A percentile compares a stretch with the other conserved stretches of the same genome.
Conservation (phyloP, 2,797 vertebrate species). For the Eupleurogrammus muticus region DNA sequence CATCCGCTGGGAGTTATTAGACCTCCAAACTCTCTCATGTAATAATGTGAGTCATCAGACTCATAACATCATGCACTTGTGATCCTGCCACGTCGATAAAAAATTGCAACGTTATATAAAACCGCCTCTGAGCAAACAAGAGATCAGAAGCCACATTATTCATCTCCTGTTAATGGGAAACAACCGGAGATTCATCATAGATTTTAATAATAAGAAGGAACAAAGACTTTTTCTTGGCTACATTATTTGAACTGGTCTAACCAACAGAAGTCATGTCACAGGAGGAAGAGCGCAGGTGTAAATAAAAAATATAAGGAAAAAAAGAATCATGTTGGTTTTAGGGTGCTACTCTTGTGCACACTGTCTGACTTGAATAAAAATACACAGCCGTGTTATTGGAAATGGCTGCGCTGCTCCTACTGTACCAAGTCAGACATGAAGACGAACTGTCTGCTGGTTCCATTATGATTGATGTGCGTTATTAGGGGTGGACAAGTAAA, state of each 20-base stretch:
- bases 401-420: too few species aligned
- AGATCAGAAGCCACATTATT: neutral
- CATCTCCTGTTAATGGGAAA: neutral
- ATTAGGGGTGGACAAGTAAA: neutral
- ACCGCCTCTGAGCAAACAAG: slow-evolving; percentile 10
- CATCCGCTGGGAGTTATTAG: slow-evolving; percentile 20
- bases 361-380: too few species aligned
- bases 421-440: too few species aligned
- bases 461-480: neutral
- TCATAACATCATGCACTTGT: slow-evolving; percentile 16
- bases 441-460: slow-evolving; percentile 2
- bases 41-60: slow-evolving; percentile 4
- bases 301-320: neutral
- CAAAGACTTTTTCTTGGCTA: neutral
- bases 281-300: neutral
- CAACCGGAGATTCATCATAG: neutral
- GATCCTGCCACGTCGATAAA: slow-evolving; percentile 1
- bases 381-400: too few species aligned
- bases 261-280: neutral
- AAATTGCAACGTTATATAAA: neutral
- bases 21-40: slow-evolving; percentile 17
- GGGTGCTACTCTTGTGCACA: neutral
- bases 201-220: slow-evolving; percentile 1
- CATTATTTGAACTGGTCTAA: neutral
- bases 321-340: neutral